These are phyloP conservation scores for Netelia fuscicornis DNA, from an alignment of 2,888 invertebrate genomes.

Conservation along the genomic window DNA sequence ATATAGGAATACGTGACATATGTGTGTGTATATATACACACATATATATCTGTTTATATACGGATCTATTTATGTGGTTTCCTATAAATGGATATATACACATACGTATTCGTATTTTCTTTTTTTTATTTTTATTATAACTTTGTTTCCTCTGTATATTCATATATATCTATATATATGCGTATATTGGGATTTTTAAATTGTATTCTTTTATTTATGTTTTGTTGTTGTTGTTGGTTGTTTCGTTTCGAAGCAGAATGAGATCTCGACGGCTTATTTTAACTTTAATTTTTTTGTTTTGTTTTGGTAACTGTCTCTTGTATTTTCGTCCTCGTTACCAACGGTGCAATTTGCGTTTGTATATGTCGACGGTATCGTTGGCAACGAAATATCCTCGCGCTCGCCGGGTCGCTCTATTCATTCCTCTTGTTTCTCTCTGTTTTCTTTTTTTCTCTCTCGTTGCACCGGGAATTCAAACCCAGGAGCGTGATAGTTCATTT, in stretches of 20 bases:
- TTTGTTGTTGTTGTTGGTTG: conserved; percentile 4
- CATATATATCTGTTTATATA: conserved; percentile 59
- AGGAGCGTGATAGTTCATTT: conserved; percentile 55
- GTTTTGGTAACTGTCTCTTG: not conserved
- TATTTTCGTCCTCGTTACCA: conserved; percentile 25
- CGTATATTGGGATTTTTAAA: conserved; percentile 51
- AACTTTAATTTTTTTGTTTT: conserved; percentile 21
- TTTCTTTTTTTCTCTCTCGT: not conserved
- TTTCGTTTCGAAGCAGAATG: conserved; percentile 55
- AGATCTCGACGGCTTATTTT: conserved; percentile 57
- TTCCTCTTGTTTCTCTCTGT: not conserved
- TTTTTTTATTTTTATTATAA: conserved; percentile 18
- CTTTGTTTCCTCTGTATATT: conserved; percentile 22
- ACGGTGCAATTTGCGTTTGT: conserved; percentile 36
- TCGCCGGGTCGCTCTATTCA: conserved; percentile 6
- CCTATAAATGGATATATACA: conserved; percentile 60
- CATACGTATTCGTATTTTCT: conserved; percentile 29
- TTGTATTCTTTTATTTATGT: conserved; percentile 33
- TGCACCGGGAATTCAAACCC: conserved; percentile 33
- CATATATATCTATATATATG: conserved; percentile 36
- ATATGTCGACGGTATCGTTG: conserved; percentile 32
- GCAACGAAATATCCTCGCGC: conserved; percentile 43
- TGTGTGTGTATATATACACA: conserved; percentile 31
- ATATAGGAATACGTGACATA: conserved; percentile 67
- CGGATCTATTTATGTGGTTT: conserved; percentile 60